Evolutionary conservation across 92 coral and sea anemone genomes (phyloP), one percentile per base, ranked within the genome.

Genomic region (Pocillopora meandrina): DNA sequence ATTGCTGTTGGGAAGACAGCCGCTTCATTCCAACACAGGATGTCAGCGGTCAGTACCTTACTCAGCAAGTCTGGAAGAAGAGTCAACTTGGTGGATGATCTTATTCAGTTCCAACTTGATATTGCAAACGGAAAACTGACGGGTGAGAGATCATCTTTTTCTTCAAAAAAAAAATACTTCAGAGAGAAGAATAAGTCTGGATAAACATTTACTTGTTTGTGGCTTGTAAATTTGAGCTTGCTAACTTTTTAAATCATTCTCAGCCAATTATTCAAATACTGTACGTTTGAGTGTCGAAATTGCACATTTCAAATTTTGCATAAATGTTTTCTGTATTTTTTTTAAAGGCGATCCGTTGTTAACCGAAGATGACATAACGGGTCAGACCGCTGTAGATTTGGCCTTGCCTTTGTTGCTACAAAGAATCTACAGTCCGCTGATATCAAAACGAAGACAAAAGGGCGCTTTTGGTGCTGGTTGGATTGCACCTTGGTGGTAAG

Each of bases 401-500:
- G 31, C 65, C 10, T 61, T 82, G 34, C 79, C 82, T 36, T 80
- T 89, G 36, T 56, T 65, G 13, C 55, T 89, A n/a, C 69, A 17
- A 63, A 86, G 97, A 65, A 85, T 76, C 11, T 93, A 93, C 88
- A 91, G 86, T 23, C 89, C 94, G 10, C 72, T 87, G 49, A 80
- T 93, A 31, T 83, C 89, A 20, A 73, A 74, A 68, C 92, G 97
- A 57, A 85, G 92, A 34, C 82, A 66, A 47, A 87, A 77, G 21
- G 97, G 91, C 19, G 88, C 58, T 11, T 93, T 93, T 87, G 97
- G 97, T 26, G 64, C 61, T 57, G 97, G 94, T 12, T 93, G 97
- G 94, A 84, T 93, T 57, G 86, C 92, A 19, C 85, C 94, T 19
- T 93, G 92, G 97, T 93, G 97, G 97, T 93, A 76, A 86, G 91